These are phyloP conservation scores for Diplogasteroides magnus DNA, from an alignment of 1,140 invertebrate genomes.

Conservation along the genomic window DNA sequence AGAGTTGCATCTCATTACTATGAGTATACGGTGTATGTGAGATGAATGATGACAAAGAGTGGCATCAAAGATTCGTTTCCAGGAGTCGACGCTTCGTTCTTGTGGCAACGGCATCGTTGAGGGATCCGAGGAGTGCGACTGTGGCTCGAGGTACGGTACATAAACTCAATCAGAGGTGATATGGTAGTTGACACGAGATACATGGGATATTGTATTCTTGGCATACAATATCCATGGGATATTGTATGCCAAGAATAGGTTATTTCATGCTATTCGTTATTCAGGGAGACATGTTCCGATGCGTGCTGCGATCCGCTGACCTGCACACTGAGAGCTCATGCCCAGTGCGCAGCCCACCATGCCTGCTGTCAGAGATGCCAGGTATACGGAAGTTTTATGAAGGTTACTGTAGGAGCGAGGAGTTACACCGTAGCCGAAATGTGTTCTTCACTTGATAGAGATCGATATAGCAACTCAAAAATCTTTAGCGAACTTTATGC, in stretches of 20 bases:
- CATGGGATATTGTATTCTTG: not conserved
- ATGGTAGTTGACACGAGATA: not conserved
- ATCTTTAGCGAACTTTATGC: conserved; percentile 5
- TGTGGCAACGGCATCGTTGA: conserved; percentile 54
- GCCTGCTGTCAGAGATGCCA: conserved; percentile 52
- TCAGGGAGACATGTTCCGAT: conserved; percentile 47
- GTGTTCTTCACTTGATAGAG: too few species aligned
- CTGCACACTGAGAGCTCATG: conserved; percentile 49
- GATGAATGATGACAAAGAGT: conserved; percentile 13
- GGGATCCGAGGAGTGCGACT: conserved; percentile 51
- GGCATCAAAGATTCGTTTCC: conserved; percentile 6
- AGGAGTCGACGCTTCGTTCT: conserved; percentile 42
- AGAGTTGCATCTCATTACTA: too few species aligned
- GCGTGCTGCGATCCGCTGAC: conserved; percentile 54
- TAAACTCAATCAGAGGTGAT: not conserved
- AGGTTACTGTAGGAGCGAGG: not conserved
- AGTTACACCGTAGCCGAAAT: too few species aligned
- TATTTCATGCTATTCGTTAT: not conserved
- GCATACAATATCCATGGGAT: not conserved
- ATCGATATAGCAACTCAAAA: too few species aligned
- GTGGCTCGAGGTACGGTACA: conserved; percentile 31
- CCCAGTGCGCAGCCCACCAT: conserved; percentile 52
- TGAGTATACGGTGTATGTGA: too few species aligned
- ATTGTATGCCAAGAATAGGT: not conserved
- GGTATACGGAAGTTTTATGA: too few species aligned